phyloP scores from a whole-genome alignment of 2,113 vertebrate species.

The Myiagra hebetior region DNA sequence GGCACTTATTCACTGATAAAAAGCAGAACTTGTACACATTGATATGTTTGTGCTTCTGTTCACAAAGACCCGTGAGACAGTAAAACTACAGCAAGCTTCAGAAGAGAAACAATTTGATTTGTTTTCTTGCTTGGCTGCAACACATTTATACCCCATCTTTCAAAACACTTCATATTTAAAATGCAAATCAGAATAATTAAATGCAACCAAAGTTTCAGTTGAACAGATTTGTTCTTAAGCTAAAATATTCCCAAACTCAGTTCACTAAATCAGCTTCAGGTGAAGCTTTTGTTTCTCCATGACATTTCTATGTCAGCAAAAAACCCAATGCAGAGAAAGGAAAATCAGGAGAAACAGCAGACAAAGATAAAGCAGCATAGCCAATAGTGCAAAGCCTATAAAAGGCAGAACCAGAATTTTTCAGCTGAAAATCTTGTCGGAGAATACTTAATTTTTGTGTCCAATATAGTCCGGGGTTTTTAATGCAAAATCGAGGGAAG shows the following conservation, averaged over 20 bases:
- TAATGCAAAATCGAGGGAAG: neutral
- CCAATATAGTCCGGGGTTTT: neutral
- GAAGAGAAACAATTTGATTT: neutral
- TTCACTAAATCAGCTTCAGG: neutral
- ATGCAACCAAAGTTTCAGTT: neutral
- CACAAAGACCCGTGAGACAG: neutral
- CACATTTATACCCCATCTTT: neutral
- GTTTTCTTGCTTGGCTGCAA: neutral
- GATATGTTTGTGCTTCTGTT: neutral
- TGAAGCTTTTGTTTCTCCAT: neutral
- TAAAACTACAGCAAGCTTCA: neutral
- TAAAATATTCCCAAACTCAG: neutral
- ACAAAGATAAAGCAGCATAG: neutral
- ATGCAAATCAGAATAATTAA: neutral
- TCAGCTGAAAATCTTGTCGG: neutral
- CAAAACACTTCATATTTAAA: neutral
- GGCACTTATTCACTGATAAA: neutral
- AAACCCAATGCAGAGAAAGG: neutral
- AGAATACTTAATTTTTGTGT: neutral
- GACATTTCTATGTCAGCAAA: neutral
- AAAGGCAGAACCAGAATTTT: neutral
- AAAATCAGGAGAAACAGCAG: neutral
- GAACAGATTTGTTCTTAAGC: neutral
- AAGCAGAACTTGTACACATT: neutral
- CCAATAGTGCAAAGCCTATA: neutral